These are phyloP conservation scores for Probosciger aterrimus DNA, from an alignment of 2,113 vertebrate species.

Conservation along the genomic window DNA sequence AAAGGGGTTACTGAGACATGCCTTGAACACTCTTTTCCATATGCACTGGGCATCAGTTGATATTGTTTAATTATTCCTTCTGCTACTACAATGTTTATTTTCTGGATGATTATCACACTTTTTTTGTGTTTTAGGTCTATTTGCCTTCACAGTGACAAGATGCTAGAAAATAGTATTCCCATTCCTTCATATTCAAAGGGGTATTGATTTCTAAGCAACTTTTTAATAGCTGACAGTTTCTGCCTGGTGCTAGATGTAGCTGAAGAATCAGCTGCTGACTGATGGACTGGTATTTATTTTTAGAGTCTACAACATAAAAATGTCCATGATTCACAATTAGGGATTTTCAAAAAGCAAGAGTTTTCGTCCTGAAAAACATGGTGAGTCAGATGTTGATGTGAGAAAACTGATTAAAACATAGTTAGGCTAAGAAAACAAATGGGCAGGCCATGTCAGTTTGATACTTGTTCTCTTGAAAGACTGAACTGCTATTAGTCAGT, in stretches of 20 bases:
- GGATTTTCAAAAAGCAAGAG: background rate
- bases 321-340: background rate
- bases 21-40: background rate
- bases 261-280: background rate
- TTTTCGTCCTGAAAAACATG: background rate
- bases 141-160: background rate
- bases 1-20: background rate
- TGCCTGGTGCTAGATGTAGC: background rate
- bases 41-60: background rate
- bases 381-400: background rate
- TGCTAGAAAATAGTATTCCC: background rate
- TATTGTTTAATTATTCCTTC: background rate
- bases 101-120: background rate
- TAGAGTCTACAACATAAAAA: background rate
- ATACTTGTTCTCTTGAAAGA: background rate
- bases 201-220: background rate
- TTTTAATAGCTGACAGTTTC: background rate
- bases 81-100: background rate
- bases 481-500: background rate
- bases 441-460: fast-evolving
- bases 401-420: background rate
- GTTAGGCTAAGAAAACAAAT: background rate
- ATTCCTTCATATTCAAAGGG: background rate
- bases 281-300: background rate
- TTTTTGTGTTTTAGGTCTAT: background rate